A percentile compares a stretch with the other conserved stretches of the same genome.
Evolutionary conservation across 2,888 invertebrate genomes (phyloP).

Genomic region (Eilema depressum): DNA sequence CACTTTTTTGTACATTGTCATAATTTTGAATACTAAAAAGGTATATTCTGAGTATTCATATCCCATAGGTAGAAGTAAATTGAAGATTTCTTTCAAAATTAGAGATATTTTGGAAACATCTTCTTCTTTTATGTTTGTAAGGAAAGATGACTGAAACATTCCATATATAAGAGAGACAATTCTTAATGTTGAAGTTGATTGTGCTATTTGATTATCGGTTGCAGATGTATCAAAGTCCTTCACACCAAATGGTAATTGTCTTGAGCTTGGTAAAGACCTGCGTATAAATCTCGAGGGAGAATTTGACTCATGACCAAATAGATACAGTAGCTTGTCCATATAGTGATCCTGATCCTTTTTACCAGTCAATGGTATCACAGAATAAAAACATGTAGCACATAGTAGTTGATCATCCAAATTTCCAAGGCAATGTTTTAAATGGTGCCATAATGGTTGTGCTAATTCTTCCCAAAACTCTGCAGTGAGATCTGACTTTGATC

Average conservation of each 20-base stretch:
- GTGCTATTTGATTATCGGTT: constrained; percentile 28
- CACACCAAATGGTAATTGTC: constrained; percentile 8
- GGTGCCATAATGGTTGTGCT: constrained; percentile 65
- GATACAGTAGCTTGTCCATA: constrained; percentile 56
- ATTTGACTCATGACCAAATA: constrained; percentile 38
- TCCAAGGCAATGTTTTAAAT: constrained; percentile 63
- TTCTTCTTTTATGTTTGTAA: constrained; percentile 49
- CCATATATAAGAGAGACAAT: constrained; percentile 78
- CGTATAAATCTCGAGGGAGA: constrained; percentile 16
- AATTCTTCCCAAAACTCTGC: constrained; percentile 57
- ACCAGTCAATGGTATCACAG: constrained; percentile 60
- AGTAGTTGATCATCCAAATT: constrained; percentile 78
- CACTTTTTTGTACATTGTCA: constrained; percentile 77
- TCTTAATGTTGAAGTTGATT: constrained; percentile 50
- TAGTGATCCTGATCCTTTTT: constrained; percentile 62
- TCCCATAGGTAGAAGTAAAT: constrained; percentile 68
- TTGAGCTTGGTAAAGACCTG: not conserved
- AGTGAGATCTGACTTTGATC: constrained; percentile 32
- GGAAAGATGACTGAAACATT: constrained; percentile 76
- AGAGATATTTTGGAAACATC: constrained; percentile 39
- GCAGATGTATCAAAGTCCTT: constrained; percentile 2
- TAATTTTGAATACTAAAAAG: constrained; percentile 83
- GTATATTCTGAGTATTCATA: constrained; percentile 85
- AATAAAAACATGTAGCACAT: constrained; percentile 77
- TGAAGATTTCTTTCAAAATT: constrained; percentile 62